Percentiles rank a stretch among this genome's conserved stretches.
Evolutionary conservation across 2,888 invertebrate genomes (phyloP).

Genomic region (Eupithecia centaureata): DNA sequence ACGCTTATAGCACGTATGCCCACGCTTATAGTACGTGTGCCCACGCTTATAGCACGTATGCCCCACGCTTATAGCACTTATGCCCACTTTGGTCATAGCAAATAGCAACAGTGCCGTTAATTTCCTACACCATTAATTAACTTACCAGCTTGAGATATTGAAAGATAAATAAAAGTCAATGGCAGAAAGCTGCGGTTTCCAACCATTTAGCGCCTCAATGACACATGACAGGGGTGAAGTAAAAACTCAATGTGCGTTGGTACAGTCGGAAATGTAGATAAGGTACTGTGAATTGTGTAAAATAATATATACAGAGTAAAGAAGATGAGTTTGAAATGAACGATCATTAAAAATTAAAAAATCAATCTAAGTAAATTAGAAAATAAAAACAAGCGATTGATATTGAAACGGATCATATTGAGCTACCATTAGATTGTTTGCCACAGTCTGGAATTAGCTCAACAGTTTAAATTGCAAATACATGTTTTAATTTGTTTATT

Average conservation of each 20-base stretch:
- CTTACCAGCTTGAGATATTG: conserved; percentile 6
- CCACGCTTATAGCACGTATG: no score
- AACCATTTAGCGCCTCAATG: conserved; percentile 1
- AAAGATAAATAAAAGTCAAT: conserved; percentile 8
- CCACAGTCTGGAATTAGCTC: no score
- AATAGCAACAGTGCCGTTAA: background rate
- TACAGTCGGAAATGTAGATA: conserved; percentile 1
- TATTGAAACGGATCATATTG: no score
- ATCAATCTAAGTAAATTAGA: no score
- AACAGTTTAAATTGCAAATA: no score
- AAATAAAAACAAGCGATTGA: no score
- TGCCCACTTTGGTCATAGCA: background rate
- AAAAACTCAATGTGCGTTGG: conserved; percentile 1
- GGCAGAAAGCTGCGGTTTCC: conserved; percentile 12
- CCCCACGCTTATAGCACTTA: no score
- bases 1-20: no score
- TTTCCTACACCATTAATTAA: background rate
- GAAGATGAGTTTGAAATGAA: background rate
- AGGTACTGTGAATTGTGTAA: background rate
- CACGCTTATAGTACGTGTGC: no score
- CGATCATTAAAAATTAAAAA: no score
- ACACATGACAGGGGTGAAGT: background rate
- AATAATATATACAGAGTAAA: background rate
- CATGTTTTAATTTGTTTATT: no score
- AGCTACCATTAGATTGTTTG: no score